Evolutionary conservation across 1,140 invertebrate species (phyloP).

Genomic region (Gryon sp.): DNA sequence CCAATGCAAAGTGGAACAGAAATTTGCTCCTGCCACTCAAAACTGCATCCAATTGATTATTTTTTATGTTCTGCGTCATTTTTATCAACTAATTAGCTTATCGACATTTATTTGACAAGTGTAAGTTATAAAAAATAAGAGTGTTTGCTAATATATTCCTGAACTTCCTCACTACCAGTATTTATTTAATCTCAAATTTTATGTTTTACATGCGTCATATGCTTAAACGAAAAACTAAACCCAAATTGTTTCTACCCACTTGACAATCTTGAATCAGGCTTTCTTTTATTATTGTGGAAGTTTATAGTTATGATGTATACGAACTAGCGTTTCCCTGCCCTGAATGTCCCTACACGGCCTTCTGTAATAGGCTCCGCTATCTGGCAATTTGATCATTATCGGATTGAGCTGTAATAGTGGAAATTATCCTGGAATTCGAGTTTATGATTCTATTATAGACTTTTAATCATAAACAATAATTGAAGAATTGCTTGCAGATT

Average conservation of each 20-base stretch:
- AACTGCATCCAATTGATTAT: slow-evolving; percentile 65
- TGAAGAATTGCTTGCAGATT: no score
- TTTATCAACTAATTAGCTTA: slow-evolving; percentile 35
- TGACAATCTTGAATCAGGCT: slow-evolving; percentile 34
- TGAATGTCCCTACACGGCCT: slow-evolving; percentile 24
- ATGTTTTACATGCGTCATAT: slow-evolving; percentile 5
- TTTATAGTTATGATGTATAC: slow-evolving; percentile 48
- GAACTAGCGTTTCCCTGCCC: not conserved
- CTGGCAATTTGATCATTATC: slow-evolving; percentile 45
- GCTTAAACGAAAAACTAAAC: no score
- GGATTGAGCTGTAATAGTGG: slow-evolving; percentile 40
- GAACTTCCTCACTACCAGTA: no score
- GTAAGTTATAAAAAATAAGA: no score
- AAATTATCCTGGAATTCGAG: slow-evolving; percentile 32
- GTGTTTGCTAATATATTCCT: no score
- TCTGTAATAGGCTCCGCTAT: slow-evolving; percentile 36
- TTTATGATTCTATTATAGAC: slow-evolving; percentile 14
- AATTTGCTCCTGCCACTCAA: slow-evolving; percentile 63
- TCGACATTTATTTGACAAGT: slow-evolving; percentile 48
- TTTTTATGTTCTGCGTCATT: slow-evolving; percentile 1
- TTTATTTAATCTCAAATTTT: slow-evolving; percentile 43
- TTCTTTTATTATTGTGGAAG: slow-evolving; percentile 31
- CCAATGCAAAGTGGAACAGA: slow-evolving; percentile 66
- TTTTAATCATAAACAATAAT: slow-evolving; percentile 18
- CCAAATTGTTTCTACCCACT: no score